phyloP scores from a whole-genome alignment of 2,797 vertebrate species.

The Tinamus major region DNA sequence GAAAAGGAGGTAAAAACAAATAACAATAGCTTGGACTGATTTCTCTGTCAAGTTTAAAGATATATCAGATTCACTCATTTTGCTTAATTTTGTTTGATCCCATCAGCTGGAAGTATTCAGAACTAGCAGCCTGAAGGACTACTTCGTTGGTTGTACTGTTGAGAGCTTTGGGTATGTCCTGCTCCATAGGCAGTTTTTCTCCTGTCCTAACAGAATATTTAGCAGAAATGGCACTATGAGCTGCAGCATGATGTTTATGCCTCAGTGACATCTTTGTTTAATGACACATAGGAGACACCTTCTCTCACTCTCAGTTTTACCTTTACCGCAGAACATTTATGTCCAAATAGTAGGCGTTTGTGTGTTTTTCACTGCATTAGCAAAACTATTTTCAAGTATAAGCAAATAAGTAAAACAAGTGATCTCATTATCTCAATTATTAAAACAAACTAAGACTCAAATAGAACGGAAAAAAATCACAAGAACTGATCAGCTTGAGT shows the following conservation, averaged over 20 bases:
- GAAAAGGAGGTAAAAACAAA: conserved; percentile 57
- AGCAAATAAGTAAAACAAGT: not conserved
- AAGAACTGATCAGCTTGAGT: not conserved
- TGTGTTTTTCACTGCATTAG: not conserved
- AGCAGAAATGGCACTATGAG: not conserved
- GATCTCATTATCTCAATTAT: not conserved
- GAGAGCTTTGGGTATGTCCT: conserved; percentile 64
- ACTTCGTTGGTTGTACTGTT: conserved; percentile 53
- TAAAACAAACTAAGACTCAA: not conserved
- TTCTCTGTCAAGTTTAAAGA: not conserved
- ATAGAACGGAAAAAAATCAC: not conserved
- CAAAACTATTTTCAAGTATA: not conserved
- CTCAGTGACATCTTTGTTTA: not conserved
- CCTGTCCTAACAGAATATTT: not conserved
- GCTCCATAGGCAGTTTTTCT: not conserved
- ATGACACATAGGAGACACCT: not conserved
- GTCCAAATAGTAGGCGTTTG: not conserved
- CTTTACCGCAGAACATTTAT: not conserved
- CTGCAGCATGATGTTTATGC: too few species aligned
- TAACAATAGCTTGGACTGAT: not conserved
- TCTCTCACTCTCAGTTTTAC: not conserved
- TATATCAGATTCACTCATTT: not conserved
- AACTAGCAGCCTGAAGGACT: not conserved
- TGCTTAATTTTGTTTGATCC: not conserved
- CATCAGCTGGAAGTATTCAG: conserved; percentile 53